A percentile compares a stretch with the other conserved stretches of the same genome.
These are phyloP conservation scores for Parauchenoglanis ngamensis DNA, from an alignment of 2,797 vertebrate genomes.

Conservation along the genomic window DNA sequence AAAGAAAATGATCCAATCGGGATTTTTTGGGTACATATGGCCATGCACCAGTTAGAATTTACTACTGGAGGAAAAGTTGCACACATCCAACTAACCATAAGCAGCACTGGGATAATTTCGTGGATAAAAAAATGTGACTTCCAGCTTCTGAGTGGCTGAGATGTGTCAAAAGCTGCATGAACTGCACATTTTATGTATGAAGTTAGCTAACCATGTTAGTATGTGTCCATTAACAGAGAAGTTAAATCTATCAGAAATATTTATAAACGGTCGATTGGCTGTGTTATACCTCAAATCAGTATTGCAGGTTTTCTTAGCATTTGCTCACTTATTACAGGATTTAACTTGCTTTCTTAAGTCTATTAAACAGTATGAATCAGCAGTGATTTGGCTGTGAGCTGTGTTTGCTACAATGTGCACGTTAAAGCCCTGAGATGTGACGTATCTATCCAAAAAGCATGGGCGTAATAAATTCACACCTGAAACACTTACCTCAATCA, in stretches of 20 bases:
- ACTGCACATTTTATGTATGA: background rate
- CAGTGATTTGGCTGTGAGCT: background rate
- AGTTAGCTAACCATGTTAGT: background rate
- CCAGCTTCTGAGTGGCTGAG: background rate
- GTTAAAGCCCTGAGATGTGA: background rate
- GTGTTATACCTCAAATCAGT: background rate
- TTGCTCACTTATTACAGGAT: background rate
- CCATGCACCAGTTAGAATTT: background rate
- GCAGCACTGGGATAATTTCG: background rate
- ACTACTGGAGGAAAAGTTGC: background rate
- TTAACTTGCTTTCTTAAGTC: background rate
- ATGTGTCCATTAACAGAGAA: background rate
- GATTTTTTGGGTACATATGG: background rate
- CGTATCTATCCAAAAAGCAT: background rate
- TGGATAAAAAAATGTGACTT: background rate
- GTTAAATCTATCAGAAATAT: background rate
- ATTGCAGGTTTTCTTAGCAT: background rate
- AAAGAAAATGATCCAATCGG: background rate
- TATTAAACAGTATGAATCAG: background rate
- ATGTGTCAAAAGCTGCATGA: background rate
- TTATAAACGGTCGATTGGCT: background rate
- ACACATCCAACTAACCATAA: background rate
- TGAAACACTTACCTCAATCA: background rate
- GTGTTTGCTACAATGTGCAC: background rate
- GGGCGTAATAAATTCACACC: background rate